A percentile compares a stretch with the other conserved stretches of the same genome.
Evolutionary conservation across 2,797 vertebrate genomes (phyloP).

Genomic region (Onychomys leucogaster): DNA sequence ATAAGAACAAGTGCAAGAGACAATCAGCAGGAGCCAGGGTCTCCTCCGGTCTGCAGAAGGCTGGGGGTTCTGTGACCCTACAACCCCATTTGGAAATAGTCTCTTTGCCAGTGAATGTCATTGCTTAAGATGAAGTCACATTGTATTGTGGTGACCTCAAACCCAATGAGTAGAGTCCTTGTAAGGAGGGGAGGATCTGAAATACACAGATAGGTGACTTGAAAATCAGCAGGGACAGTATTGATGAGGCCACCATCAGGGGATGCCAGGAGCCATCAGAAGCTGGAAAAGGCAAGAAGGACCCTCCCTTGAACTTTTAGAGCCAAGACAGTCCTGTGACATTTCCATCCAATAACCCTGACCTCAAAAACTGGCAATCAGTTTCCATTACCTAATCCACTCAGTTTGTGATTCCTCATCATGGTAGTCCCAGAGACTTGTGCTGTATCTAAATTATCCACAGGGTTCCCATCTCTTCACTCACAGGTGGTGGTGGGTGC

Average conservation of each 20-base stretch:
- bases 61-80: background rate
- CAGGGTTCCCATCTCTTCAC: background rate
- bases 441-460: rapidly evolving
- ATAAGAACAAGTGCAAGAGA: slow-evolving; percentile 23
- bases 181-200: background rate
- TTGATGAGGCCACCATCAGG: background rate
- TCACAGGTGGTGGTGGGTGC: background rate
- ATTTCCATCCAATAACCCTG: no score
- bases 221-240: background rate
- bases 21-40: background rate
- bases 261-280: background rate
- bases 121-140: background rate
- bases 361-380: background rate
- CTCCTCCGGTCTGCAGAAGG: no score
- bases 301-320: background rate
- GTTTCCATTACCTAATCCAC: background rate
- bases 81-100: background rate
- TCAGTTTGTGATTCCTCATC: background rate
- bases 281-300: background rate
- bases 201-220: background rate
- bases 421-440: rapidly evolving
- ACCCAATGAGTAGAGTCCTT: background rate
- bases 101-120: background rate
- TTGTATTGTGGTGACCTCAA: background rate
- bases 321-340: background rate